Evolutionary conservation across 2,888 invertebrate species (phyloP).

Genomic region (Schrankia costaestrigalis): DNA sequence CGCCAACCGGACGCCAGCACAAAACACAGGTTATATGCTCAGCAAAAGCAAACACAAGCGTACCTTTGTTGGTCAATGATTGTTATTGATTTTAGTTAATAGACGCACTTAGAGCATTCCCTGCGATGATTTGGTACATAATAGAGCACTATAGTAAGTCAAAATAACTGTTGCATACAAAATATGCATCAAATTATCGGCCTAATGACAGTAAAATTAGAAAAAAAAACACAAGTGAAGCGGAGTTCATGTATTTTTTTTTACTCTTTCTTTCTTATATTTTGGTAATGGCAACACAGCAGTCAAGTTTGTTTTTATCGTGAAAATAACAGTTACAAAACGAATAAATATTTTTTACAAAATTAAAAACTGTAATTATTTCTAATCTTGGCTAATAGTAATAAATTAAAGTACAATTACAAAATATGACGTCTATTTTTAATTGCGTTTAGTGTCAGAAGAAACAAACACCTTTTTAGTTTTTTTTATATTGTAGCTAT

Average conservation of each 20-base stretch:
- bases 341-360: too few relatives aligned
- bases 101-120: conserved; percentile 70
- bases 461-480: too few relatives aligned
- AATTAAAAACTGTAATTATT: too few relatives aligned
- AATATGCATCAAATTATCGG: conserved; percentile 78
- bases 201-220: conserved; percentile 78
- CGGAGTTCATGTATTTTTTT: conserved; percentile 71
- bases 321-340: neutral
- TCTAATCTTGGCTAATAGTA: too few relatives aligned
- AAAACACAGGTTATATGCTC: conserved; percentile 78
- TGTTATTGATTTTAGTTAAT: conserved; percentile 80
- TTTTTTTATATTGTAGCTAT: too few relatives aligned
- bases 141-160: conserved; percentile 67
- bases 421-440: too few relatives aligned
- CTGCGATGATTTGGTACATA: conserved; percentile 70
- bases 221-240: conserved; percentile 80
- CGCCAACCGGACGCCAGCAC: conserved; percentile 80
- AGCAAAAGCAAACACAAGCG: conserved; percentile 78
- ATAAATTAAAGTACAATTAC: too few relatives aligned
- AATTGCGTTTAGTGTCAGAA: too few relatives aligned
- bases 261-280: conserved; percentile 58
- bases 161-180: conserved; percentile 77
- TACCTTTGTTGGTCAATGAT: conserved; percentile 80
- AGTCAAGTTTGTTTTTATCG: neutral
- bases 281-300: conserved; percentile 22